Conservation (phyloP, 1,140 invertebrate genomes). For the Lucilia cuprina region DNA sequence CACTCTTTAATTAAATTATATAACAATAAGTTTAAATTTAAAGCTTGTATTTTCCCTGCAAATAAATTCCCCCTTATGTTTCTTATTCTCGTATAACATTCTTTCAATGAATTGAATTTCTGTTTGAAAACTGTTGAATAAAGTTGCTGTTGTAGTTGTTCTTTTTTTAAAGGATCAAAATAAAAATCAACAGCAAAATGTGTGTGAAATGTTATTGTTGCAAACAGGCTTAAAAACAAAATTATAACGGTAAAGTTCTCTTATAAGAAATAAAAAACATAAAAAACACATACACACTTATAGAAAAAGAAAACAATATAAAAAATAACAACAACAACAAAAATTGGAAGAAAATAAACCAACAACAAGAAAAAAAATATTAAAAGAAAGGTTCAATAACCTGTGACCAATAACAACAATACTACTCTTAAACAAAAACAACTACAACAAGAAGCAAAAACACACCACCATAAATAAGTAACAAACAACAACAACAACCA, state of each 20-base stretch:
- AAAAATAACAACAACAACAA: constrained; percentile 8
- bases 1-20: no score
- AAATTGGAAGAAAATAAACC: no score
- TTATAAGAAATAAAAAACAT: not conserved
- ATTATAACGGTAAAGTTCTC: not conserved
- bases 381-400: not conserved
- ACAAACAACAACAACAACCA: not conserved
- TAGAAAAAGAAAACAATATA: not conserved
- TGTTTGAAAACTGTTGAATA: not conserved
- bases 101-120: not conserved
- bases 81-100: not conserved
- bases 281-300: not conserved
- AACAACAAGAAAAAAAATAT: no score
- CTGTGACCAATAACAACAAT: constrained; percentile 11
- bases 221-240: not conserved
- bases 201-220: not conserved
- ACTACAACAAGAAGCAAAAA: not conserved
- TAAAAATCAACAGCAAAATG: not conserved
- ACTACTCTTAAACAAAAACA: not conserved
- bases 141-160: no score
- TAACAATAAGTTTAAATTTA: no score
- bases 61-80: no score
- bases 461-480: not conserved
- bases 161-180: not conserved
- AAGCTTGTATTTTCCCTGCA: no score